Base-by-base conservation (phyloP, 2,888 invertebrate genomes). In the Metopia argyrocephala region DNA sequence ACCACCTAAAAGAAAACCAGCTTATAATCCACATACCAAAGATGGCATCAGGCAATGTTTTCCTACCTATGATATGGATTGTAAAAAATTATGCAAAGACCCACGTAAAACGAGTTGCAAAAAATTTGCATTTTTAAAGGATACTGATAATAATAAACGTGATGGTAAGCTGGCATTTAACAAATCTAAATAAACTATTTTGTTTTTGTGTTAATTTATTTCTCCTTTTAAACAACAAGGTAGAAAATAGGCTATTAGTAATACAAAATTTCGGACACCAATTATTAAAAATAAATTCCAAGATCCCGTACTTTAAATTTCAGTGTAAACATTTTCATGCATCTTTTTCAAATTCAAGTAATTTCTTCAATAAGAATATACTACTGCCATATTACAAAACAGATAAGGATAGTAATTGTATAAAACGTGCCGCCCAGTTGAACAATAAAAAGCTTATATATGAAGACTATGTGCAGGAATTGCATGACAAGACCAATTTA, bases 241-340 rank as follows among this genome's bases (percentile, higher is more conserved):
- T 82, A 87, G 86, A 85, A 87, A 85, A 85, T 84, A 79, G 82
- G 79, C 57, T 71, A 12, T 15, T 38, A 38, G 2, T 3, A 38
- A 38, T 38, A 38, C 38, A 38, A 38, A 38, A 9, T 15, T 15
- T 25, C 25, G 18, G 52, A 31, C n/a, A 31, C 15, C 31, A 46
- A 62, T 20, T 62, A 18, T 15, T 38, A 38, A 12, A 15, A 9
- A 38, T 15, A 38, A 38, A 38, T 15, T 38, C 9, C 12, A 38
- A 38, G 15, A 12, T 12, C 9, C 38, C 38, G 38, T 15, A 38
- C 3, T 15, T 38, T 12, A 12, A 38, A 12, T 15, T 38, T 15
- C 38, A 4, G 15, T 38, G 15, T 38, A 12, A 15, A 9, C 38
- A 38, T 12, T 38, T 38, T 38, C 38, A 38, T 38, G 9, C 38